A percentile compares a stretch with the other conserved stretches of the same genome.
phyloP scores from a whole-genome alignment of 2,113 vertebrate genomes.

The Pleuronectes platessa region DNA sequence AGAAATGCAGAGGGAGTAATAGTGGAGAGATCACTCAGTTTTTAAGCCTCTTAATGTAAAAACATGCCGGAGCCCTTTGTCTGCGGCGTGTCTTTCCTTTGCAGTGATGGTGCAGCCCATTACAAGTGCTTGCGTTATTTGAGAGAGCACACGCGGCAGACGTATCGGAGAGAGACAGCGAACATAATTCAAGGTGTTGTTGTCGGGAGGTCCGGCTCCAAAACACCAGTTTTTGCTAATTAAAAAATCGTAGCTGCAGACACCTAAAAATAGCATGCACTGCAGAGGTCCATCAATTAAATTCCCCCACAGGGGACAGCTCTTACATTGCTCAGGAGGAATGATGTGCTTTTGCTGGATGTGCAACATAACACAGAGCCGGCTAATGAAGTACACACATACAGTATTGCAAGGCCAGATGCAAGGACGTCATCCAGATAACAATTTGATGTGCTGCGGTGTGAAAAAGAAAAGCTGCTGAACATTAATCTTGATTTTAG shows the following conservation, averaged over 20 bases:
- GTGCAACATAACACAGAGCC: constrained; percentile 62
- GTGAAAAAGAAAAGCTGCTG: background rate
- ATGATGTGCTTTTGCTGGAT: constrained; percentile 52
- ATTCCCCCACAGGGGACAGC: constrained; percentile 60
- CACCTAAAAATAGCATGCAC: constrained; percentile 73
- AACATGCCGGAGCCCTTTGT: constrained; percentile 14
- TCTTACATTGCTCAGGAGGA: constrained; percentile 62
- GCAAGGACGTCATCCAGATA: constrained; percentile 41
- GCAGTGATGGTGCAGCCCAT: constrained; percentile 27
- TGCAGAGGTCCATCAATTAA: constrained; percentile 73
- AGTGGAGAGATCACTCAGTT: constrained; percentile 15
- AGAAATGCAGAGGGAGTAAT: constrained; percentile 8
- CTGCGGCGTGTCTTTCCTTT: background rate
- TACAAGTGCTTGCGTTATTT: background rate
- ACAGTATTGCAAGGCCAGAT: constrained; percentile 49
- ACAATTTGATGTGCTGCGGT: constrained; percentile 8
- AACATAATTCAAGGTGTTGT: constrained; percentile 53
- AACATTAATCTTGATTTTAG: background rate
- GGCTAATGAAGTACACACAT: constrained; percentile 66
- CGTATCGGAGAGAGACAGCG: constrained; percentile 23
- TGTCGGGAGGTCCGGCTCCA: constrained; percentile 54
- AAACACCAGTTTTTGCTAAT: constrained; percentile 72
- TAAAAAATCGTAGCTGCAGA: constrained; percentile 68
- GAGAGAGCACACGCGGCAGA: constrained; percentile 11
- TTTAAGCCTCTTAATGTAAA: constrained; percentile 41